A percentile compares a stretch with the other conserved stretches of the same genome.
Conservation (phyloP, 1,140 invertebrate genomes). For the Drosophila willistoni region DNA sequence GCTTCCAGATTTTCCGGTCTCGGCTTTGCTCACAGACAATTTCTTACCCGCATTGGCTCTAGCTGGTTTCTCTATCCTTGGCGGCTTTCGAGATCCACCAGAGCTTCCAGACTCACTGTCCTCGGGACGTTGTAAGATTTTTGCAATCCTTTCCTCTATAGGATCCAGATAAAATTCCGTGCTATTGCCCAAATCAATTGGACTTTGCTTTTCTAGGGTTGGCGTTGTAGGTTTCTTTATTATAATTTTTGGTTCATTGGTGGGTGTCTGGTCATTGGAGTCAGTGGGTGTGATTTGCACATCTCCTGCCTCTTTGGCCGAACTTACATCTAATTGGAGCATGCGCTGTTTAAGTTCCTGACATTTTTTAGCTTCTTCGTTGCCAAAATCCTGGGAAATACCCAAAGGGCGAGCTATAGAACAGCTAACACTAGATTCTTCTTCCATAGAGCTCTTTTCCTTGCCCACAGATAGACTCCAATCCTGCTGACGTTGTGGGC, state of each 20-base stretch:
- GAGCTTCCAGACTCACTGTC: slow-evolving; percentile 79
- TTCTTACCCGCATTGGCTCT: slow-evolving; percentile 71
- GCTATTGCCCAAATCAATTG: slow-evolving; percentile 84
- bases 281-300: slow-evolving; percentile 44
- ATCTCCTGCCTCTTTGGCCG: slow-evolving; percentile 36
- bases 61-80: slow-evolving; percentile 75
- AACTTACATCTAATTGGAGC: slow-evolving; percentile 67
- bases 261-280: slow-evolving; percentile 66
- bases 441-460: slow-evolving; percentile 87
- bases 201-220: slow-evolving; percentile 86
- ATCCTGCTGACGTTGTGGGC: slow-evolving; percentile 81
- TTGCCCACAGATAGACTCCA: slow-evolving; percentile 84
- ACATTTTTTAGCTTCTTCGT: slow-evolving; percentile 84
- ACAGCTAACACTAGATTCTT: slow-evolving; percentile 91
- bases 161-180: slow-evolving; percentile 76
- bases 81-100: slow-evolving; percentile 71
- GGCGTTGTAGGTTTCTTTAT: slow-evolving; percentile 85
- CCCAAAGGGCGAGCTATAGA: slow-evolving; percentile 90
- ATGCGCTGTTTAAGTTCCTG: slow-evolving; percentile 76
- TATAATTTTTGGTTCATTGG: slow-evolving; percentile 62
- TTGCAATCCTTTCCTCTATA: slow-evolving; percentile 77
- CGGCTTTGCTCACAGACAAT: slow-evolving; percentile 57
- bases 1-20: slow-evolving; percentile 74
- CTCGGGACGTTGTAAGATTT: slow-evolving; percentile 70
- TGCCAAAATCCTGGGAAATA: slow-evolving; percentile 89